phyloP scores from a whole-genome alignment of 2,888 invertebrate genomes.

The Apodemia zela region DNA sequence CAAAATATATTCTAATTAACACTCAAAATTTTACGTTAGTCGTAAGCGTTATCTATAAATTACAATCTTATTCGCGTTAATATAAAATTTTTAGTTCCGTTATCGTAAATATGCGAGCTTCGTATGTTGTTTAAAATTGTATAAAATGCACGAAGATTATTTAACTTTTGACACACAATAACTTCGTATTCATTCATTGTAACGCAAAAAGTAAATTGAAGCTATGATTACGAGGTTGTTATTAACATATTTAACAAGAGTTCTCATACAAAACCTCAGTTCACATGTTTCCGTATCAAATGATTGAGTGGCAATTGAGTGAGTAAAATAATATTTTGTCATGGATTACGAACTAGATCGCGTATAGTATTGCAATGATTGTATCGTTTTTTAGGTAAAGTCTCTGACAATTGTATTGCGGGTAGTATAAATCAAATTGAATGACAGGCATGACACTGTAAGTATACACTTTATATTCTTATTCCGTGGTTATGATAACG shows the following conservation, averaged over 20 bases:
- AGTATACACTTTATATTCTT: neutral
- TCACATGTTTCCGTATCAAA: constrained; percentile 49
- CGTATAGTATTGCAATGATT: neutral
- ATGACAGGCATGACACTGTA: constrained; percentile 5
- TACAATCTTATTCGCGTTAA: constrained; percentile 30
- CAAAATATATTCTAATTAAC: constrained; percentile 17
- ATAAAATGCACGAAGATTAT: constrained; percentile 34
- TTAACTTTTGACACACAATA: constrained; percentile 43
- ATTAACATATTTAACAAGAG: constrained; percentile 61
- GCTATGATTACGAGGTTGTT: constrained; percentile 51
- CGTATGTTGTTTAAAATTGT: constrained; percentile 23
- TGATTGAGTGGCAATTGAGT: constrained; percentile 45
- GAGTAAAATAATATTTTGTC: constrained; percentile 41
- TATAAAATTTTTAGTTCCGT: constrained; percentile 29
- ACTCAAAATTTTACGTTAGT: constrained; percentile 21
- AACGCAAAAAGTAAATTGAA: constrained; percentile 64
- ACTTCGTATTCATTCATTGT: constrained; percentile 43
- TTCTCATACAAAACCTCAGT: constrained; percentile 62
- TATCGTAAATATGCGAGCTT: constrained; percentile 27
- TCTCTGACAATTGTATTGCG: constrained; percentile 3
- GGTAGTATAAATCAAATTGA: constrained; percentile 6
- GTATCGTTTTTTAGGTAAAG: neutral
- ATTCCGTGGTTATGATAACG: neutral
- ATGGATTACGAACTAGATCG: constrained; percentile 14
- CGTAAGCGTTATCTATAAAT: constrained; percentile 31